Evolutionary conservation across 2,113 vertebrate species (phyloP), one percentile per base, ranked within the genome.

Genomic region (Ciconia maguari): DNA sequence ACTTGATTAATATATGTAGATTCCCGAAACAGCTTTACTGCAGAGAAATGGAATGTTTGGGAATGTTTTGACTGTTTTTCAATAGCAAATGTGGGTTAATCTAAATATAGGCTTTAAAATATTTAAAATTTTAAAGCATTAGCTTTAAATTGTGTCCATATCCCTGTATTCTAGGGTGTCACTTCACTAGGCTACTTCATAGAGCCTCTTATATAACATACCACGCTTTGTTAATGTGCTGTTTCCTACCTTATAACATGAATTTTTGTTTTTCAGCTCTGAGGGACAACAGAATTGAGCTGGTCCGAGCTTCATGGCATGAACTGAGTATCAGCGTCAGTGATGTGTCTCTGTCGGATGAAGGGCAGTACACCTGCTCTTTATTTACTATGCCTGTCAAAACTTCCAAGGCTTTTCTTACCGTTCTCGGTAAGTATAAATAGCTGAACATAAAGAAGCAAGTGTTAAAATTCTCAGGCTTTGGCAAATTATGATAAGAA

Each of bases 301-400:
- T 99, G 97, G 98, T 99, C 61, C 98, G 98, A 71, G 99, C 99
- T 61, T 99, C 99, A 0, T 99, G 98, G 98, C 99, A 99, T 96
- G 99, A 99, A 96, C 96, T 99, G 96, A 99, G 99, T 62, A 99
- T 99, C 98, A 99, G 98, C 18, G 99, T 99, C 97, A 98, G 98
- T 81, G 99, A 99, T 19, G 99, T 99, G 92, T 98, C 99, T 72
- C 98, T 99, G 97, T 99, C 99, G 2, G 99, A 99, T 76, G 99
- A 99, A 97, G 99, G 99, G 83, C 99, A 98, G 95, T 99, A 99
- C 94, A 99, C 99, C 81, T 99, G 99, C 97, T 99, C 99, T 26
- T 98, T 99, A 94, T 99, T 99, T 98, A 99, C 99, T 70, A 99
- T 99, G 99, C 99, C 99, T 87, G 99, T 99, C 98, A 99, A 99